A percentile compares a stretch with the other conserved stretches of the same genome.
These are phyloP conservation scores for Scortum barcoo DNA, from an alignment of 2,113 vertebrate species.

Conservation along the genomic window DNA sequence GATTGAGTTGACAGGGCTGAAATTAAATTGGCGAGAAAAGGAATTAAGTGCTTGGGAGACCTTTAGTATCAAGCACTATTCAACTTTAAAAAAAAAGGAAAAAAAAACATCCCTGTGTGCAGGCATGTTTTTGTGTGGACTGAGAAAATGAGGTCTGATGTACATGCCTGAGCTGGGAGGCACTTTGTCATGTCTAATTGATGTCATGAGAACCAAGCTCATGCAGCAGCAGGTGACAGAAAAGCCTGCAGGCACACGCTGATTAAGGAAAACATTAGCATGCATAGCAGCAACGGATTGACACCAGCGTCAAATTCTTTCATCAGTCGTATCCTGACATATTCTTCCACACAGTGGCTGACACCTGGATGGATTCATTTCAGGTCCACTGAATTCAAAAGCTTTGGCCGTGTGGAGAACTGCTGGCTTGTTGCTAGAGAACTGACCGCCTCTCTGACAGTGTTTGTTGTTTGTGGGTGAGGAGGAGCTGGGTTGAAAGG, in stretches of 20 bases:
- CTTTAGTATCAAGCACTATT: not conserved
- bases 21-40: not conserved
- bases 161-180: conserved; percentile 23
- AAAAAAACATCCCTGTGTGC: not conserved
- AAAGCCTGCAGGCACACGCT: conserved; percentile 35
- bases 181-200: conserved; percentile 55
- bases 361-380: conserved; percentile 68
- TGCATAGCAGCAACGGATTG: not conserved
- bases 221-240: conserved; percentile 67
- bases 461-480: conserved; percentile 70
- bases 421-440: conserved; percentile 50
- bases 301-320: conserved; percentile 31
- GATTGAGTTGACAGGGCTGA: not conserved
- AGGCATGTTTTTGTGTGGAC: not conserved
- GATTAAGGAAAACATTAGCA: conserved; percentile 44
- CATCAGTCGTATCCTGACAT: not conserved
- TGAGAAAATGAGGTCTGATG: conserved; percentile 9
- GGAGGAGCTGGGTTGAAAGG: conserved; percentile 66
- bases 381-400: conserved; percentile 49
- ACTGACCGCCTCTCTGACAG: conserved; percentile 53
- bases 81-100: not conserved
- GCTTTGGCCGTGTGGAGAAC: conserved; percentile 51
- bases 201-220: conserved; percentile 38
- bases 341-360: conserved; percentile 36
- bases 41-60: not conserved